These are phyloP conservation scores for Mamestra brassicae DNA, from an alignment of 2,888 invertebrate genomes.

Conservation along the genomic window DNA sequence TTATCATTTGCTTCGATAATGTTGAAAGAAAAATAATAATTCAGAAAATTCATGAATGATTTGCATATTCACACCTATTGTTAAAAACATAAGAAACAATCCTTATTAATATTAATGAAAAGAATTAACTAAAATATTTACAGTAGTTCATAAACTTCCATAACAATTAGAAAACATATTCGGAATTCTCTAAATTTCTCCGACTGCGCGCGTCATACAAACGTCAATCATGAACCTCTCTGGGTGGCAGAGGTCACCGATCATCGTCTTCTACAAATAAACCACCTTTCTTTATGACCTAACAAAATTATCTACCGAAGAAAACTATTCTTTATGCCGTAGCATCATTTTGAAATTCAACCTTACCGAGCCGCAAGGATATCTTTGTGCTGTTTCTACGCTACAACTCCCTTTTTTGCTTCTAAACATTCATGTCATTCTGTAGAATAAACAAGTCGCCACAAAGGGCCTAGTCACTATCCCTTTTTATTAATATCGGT, in stretches of 20 bases:
- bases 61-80: conserved; percentile 48
- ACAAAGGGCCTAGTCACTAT: conserved; percentile 85
- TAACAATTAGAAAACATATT: conserved; percentile 75
- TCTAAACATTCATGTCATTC: conserved; percentile 86
- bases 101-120: conserved; percentile 33
- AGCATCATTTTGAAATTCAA: conserved; percentile 63
- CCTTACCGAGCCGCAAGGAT: conserved; percentile 60
- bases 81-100: conserved; percentile 3
- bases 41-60: conserved; percentile 7
- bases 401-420: conserved; percentile 84
- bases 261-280: conserved; percentile 79
- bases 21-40: not conserved
- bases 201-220: conserved; percentile 83
- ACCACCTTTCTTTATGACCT: conserved; percentile 57
- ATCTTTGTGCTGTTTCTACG: conserved; percentile 69
- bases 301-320: conserved; percentile 52
- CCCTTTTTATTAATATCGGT: conserved; percentile 89
- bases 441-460: conserved; percentile 84
- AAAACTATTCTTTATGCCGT: conserved; percentile 67
- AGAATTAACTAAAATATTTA: conserved; percentile 36
- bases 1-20: not conserved
- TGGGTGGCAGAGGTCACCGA: conserved; percentile 86
- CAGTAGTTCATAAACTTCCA: conserved; percentile 62
- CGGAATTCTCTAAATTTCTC: conserved; percentile 84
- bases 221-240: conserved; percentile 88